These are phyloP conservation scores for Mus spicilegus DNA, from an alignment of 2,113 vertebrate genomes.

Conservation along the genomic window DNA sequence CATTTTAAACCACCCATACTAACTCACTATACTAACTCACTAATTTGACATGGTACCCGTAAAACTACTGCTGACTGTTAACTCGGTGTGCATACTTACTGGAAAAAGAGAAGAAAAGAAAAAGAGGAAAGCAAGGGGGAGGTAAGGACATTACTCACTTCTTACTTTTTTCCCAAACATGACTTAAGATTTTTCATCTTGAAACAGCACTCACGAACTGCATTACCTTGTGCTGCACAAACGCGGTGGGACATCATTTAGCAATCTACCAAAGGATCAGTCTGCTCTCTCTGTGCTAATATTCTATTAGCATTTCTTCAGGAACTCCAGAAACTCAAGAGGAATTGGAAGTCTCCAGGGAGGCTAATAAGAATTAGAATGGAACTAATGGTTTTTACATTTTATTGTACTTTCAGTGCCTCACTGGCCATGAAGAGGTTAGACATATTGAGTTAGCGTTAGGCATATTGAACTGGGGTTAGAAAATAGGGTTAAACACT, in stretches of 20 bases:
- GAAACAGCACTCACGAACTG: conserved; percentile 16
- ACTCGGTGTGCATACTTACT: no score
- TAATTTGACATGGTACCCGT: not conserved
- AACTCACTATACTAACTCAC: not conserved
- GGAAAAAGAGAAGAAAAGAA: not conserved
- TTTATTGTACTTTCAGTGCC: conserved; percentile 63
- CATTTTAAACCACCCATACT: not conserved
- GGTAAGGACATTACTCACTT: not conserved
- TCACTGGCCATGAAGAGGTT: conserved; percentile 55
- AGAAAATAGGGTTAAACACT: conserved; percentile 59
- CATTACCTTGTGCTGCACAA: not conserved
- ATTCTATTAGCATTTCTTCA: conserved; percentile 63
- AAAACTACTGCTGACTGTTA: not conserved
- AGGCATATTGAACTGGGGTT: conserved; percentile 43
- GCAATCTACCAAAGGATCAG: conserved; percentile 3
- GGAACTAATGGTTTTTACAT: conserved; percentile 52
- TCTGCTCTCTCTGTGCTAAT: conserved; percentile 31
- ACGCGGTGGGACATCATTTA: conserved; percentile 33
- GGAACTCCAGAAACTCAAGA: conserved; percentile 50
- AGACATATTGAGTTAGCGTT: conserved; percentile 46
- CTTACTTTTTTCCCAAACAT: not conserved
- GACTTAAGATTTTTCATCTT: conserved; percentile 10
- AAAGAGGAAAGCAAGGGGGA: not conserved
- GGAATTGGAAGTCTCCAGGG: conserved; percentile 47
- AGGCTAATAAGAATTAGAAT: conserved; percentile 61